Evolutionary conservation across 2,113 vertebrate species (phyloP).

Genomic region (Ammodytes dubius): DNA sequence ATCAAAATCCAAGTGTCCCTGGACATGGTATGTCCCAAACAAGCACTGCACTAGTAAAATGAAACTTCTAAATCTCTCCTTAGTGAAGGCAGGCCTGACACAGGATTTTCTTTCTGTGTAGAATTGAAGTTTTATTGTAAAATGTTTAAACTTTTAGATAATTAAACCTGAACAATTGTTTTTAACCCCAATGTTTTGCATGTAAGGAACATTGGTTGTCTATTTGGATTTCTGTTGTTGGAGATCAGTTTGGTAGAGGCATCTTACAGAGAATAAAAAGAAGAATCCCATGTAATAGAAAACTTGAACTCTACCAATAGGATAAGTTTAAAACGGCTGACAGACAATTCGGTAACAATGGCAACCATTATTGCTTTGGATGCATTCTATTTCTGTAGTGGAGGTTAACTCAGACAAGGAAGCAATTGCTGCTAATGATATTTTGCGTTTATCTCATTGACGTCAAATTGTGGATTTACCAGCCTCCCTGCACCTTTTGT

Average conservation of each 20-base stretch:
- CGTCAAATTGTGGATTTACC: constrained; percentile 1
- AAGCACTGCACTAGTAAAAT: too few species aligned
- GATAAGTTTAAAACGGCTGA: too few species aligned
- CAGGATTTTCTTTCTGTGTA: background rate
- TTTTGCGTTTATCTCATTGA: background rate
- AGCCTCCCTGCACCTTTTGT: background rate
- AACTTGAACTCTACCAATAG: too few species aligned
- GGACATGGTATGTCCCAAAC: too few species aligned
- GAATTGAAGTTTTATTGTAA: background rate
- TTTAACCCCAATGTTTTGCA: too few species aligned
- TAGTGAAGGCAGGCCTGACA: background rate
- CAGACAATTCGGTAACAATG: background rate
- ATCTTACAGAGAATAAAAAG: too few species aligned
- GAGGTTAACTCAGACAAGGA: background rate
- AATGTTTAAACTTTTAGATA: background rate
- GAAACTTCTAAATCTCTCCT: background rate
- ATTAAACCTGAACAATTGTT: background rate
- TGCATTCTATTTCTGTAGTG: background rate
- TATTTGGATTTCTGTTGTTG: too few species aligned
- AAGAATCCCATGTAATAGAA: too few species aligned
- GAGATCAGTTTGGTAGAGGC: too few species aligned
- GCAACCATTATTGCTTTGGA: background rate
- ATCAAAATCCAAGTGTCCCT: too few species aligned
- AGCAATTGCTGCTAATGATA: background rate
- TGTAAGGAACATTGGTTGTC: too few species aligned